These are phyloP conservation scores for Manis pentadactyla DNA, from an alignment of 2,797 vertebrate species.

Conservation along the genomic window DNA sequence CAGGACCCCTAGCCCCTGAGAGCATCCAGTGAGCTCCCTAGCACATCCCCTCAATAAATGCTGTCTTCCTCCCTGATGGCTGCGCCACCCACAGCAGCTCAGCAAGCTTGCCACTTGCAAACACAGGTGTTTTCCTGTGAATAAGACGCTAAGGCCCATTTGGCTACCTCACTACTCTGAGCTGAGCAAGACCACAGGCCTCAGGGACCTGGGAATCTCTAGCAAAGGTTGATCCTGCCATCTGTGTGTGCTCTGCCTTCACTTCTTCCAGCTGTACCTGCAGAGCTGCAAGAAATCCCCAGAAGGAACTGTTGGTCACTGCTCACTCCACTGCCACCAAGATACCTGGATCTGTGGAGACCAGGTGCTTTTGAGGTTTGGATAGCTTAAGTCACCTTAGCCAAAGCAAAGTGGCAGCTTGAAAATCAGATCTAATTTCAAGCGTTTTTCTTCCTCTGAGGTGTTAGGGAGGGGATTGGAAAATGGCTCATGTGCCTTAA, in stretches of 20 bases:
- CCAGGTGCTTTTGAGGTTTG: neutral
- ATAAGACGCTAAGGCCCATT: neutral
- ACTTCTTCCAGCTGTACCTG: neutral
- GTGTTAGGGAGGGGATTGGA: neutral
- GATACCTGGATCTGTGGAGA: neutral
- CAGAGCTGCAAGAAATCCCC: neutral
- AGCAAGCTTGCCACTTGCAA: neutral
- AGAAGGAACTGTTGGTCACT: neutral
- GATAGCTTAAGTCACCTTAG: neutral
- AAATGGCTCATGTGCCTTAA: neutral
- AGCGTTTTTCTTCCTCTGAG: neutral
- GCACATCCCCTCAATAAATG: neutral
- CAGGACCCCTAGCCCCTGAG: neutral
- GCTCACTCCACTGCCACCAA: neutral
- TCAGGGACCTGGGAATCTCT: neutral
- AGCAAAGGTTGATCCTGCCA: neutral
- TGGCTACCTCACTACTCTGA: neutral
- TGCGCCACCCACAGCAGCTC: neutral
- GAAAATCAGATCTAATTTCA: constrained; percentile 5
- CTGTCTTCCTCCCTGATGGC: neutral
- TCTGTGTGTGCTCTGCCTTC: neutral
- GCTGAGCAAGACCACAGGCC: neutral
- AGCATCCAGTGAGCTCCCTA: neutral
- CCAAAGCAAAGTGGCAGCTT: constrained; percentile 8
- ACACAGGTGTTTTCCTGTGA: neutral